Evolutionary conservation across 2,113 vertebrate genomes (phyloP).

Genomic region (Solea solea): DNA sequence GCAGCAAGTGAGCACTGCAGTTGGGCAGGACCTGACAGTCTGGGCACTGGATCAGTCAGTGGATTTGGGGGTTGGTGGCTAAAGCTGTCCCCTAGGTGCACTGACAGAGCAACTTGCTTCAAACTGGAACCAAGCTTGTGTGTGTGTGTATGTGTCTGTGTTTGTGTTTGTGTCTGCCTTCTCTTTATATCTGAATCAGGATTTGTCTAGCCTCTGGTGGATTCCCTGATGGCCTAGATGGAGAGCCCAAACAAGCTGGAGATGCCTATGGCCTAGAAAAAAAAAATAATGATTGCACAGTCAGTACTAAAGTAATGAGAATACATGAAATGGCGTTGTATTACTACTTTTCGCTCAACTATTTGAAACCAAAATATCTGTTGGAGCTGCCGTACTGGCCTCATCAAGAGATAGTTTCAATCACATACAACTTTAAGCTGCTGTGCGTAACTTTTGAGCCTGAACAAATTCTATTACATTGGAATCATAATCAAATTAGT

Average conservation of each 20-base stretch:
- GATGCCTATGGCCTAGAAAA: conserved; percentile 65
- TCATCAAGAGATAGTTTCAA: background rate
- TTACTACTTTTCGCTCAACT: background rate
- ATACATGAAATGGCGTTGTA: background rate
- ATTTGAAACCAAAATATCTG: background rate
- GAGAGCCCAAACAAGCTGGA: conserved; percentile 49
- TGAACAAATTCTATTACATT: too few relatives aligned
- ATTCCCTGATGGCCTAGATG: conserved; percentile 66
- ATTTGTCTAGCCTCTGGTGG: conserved; percentile 60
- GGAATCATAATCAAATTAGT: too few relatives aligned
- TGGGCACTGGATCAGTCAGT: conserved; percentile 82
- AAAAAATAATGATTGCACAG: conserved; percentile 44
- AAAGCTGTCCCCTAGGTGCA: conserved; percentile 72
- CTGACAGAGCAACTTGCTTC: conserved; percentile 64
- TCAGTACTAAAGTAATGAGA: conserved; percentile 19
- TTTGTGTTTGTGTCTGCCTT: conserved; percentile 20
- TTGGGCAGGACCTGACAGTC: conserved; percentile 68
- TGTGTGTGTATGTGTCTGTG: conserved; percentile 28
- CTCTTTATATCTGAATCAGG: conserved; percentile 55
- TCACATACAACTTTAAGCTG: too few relatives aligned
- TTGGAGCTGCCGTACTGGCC: background rate
- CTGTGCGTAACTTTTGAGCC: too few relatives aligned
- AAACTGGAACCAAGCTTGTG: conserved; percentile 49
- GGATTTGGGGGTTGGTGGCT: conserved; percentile 71
- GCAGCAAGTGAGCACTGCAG: conserved; percentile 53